phyloP scores from a whole-genome alignment of 2,797 vertebrate species.

The Lates japonicus region DNA sequence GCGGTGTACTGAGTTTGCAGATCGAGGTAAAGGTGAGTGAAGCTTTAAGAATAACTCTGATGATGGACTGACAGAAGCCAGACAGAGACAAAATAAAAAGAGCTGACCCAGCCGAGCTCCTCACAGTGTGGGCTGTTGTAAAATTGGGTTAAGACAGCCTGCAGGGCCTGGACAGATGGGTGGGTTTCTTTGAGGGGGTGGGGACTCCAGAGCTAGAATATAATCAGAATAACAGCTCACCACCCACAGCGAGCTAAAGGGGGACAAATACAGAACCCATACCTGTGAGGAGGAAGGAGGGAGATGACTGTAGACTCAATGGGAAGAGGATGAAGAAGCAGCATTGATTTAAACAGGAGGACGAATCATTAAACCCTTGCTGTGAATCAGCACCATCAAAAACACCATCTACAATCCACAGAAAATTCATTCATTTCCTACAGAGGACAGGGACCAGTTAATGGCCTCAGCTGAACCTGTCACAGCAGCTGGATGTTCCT shows the following conservation, averaged over 20 bases:
- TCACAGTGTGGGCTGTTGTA: no score
- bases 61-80: no score
- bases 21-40: no score
- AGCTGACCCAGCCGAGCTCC: no score
- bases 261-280: conserved; percentile 24
- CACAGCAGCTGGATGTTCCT: background rate
- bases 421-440: conserved; percentile 63
- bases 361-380: conserved; percentile 63
- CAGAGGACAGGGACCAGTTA: conserved; percentile 25
- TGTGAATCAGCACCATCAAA: conserved; percentile 45
- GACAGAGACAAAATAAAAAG: no score
- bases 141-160: no score
- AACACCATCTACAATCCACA: conserved; percentile 51
- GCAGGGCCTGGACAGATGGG: no score
- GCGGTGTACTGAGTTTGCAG: no score
- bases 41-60: no score
- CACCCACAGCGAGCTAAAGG: conserved; percentile 50
- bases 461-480: conserved; percentile 39
- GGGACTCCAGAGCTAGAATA: conserved; percentile 11
- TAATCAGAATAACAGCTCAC: conserved; percentile 44
- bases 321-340: conserved; percentile 32
- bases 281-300: conserved; percentile 37
- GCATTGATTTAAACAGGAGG: conserved; percentile 54
- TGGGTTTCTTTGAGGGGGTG: no score
- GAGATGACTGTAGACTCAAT: background rate